Base-by-base conservation (phyloP, 2,113 vertebrate species). In the Dunckerocampus dactyliophorus region DNA sequence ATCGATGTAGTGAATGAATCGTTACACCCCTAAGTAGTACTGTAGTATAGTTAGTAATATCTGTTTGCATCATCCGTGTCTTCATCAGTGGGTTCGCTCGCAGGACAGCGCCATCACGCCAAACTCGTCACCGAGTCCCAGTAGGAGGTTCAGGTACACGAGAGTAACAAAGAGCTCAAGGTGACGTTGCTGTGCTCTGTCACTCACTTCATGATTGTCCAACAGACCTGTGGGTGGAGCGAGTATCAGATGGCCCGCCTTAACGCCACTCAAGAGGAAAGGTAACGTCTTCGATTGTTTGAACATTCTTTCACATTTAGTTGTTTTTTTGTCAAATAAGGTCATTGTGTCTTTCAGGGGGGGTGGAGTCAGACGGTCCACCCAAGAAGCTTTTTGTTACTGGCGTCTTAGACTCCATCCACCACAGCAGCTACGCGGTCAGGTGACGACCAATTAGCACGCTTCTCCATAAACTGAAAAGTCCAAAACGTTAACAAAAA, bases 321-420 rank as follows among this genome's bases (percentile, higher is more conserved):
- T 11, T 39, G 9, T n/a, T 12, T 8, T 43, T 43, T 43, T 12
- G 12, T 43, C 39, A n/a, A 16, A 8, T 47, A 4, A 19, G n/a
- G n/a, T 12, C 11, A 1, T 37, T n/a, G 31, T 12, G 57, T 28
- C 22, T 37, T 10, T 61, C 74, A 92, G 91, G 91, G 45, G 91
- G 90, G 21, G 86, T 86, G 45, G 91, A 92, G 74, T 91, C 90
- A 8, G 91, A 92, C 13, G 90, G 86, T 17, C 91, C 91, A 0
- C 91, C 91, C 3, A 92, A 92, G 82, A 92, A 92, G 71, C 90
- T 92, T 2, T 92, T 92, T 82, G 89, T 92, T 59, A 89, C 89
- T 0, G 91, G 90, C 45, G 89, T 92, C 39, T 84, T 88, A 21
- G 90, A 91, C 19, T 82, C 90, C 15, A 20, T 85, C 72, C 85